Percentiles rank a stretch among this genome's conserved stretches.
These are phyloP conservation scores for Dissostichus mawsoni DNA, from an alignment of 2,113 vertebrate genomes.

Conservation along the genomic window DNA sequence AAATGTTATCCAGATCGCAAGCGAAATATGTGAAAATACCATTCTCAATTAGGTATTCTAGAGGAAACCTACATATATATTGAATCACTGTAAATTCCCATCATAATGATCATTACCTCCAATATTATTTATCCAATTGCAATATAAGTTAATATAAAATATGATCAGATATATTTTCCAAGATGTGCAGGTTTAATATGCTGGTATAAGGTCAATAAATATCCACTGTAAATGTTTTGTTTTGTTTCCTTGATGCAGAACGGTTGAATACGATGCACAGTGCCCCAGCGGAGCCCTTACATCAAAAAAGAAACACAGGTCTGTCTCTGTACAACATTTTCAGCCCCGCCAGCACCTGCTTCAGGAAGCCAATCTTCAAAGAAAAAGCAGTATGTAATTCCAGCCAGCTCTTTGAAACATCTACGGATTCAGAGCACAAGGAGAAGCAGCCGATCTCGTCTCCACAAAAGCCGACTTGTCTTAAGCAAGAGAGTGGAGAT, in stretches of 20 bases:
- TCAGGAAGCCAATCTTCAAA: conserved; percentile 76
- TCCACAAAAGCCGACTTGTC: neutral
- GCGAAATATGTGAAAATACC: no score
- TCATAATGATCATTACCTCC: no score
- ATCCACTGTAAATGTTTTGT: neutral
- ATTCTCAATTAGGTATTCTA: no score
- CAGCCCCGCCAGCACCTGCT: conserved; percentile 48
- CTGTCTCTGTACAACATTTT: conserved; percentile 48
- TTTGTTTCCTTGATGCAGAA: conserved; percentile 41
- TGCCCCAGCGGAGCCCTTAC: neutral
- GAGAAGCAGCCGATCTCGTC: conserved; percentile 7
- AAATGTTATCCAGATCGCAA: no score
- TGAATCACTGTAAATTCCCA: no score
- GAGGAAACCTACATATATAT: no score
- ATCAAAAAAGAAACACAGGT: neutral
- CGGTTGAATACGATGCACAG: neutral
- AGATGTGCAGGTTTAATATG: neutral
- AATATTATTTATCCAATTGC: no score
- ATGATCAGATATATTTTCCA: no score
- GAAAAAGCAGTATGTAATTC: neutral
- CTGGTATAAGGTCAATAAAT: neutral
- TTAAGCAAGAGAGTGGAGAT: neutral
- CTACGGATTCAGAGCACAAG: neutral
- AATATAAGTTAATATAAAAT: no score
- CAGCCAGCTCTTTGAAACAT: neutral